Conservation (phyloP, 1,140 invertebrate genomes). For the Drosophila orena region DNA sequence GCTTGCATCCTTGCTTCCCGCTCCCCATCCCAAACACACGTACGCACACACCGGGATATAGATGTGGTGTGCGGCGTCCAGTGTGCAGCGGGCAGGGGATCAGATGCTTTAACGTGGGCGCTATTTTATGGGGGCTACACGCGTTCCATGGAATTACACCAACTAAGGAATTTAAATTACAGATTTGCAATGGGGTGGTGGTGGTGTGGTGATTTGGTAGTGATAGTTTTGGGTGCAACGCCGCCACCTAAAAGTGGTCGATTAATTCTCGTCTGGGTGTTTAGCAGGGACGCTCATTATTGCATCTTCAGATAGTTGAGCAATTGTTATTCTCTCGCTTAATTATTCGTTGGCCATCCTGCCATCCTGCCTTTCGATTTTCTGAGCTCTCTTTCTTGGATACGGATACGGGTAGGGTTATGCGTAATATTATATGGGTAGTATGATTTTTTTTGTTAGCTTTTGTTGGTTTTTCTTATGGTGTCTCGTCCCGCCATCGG, state of each 20-base stretch:
- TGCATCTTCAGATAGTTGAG: constrained; percentile 28
- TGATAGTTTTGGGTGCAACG: constrained; percentile 11
- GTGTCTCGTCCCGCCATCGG: constrained; percentile 29
- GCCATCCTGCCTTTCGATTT: background rate
- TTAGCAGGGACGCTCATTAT: constrained; percentile 14
- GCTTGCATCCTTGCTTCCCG: background rate
- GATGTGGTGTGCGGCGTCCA: background rate
- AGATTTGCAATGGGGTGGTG: constrained; percentile 19
- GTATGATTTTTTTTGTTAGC: constrained; percentile 33
- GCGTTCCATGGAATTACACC: constrained; percentile 12
- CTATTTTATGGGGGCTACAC: background rate
- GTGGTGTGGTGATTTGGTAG: constrained; percentile 8
- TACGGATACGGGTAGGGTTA: constrained; percentile 15
- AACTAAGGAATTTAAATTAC: constrained; percentile 39
- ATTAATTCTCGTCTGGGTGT: constrained; percentile 35
- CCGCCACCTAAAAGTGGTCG: constrained; percentile 30
- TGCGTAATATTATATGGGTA: constrained; percentile 39
- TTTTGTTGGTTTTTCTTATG: constrained; percentile 35
- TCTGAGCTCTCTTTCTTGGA: constrained; percentile 3
- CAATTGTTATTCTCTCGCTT: constrained; percentile 22
- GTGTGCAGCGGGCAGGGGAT: background rate
- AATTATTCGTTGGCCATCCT: constrained; percentile 28
- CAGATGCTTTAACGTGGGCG: constrained; percentile 3
- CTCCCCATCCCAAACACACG: background rate
- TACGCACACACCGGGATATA: background rate